Evolutionary conservation across 2,888 invertebrate genomes (phyloP).

Genomic region (Tuta absoluta): DNA sequence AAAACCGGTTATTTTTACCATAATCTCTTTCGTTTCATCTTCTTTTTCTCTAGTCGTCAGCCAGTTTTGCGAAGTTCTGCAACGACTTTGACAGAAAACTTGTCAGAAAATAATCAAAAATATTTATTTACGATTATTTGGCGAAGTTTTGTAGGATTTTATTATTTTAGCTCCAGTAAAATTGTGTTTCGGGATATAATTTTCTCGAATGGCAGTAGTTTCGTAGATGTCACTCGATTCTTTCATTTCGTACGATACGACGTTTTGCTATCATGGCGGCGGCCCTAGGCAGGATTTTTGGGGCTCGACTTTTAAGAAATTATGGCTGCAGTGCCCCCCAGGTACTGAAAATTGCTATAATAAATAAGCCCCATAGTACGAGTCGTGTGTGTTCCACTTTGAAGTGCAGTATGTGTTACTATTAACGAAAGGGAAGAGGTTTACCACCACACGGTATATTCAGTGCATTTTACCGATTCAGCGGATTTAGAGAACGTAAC

Average conservation of each 20-base stretch:
- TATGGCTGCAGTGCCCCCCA: conserved; percentile 86
- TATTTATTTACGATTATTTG: not conserved
- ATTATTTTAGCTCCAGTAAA: conserved; percentile 16
- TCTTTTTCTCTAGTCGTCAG: conserved; percentile 7
- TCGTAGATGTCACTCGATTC: conserved; percentile 63
- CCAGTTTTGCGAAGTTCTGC: conserved; percentile 10
- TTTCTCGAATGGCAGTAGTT: conserved; percentile 49
- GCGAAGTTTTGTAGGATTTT: conserved; percentile 1
- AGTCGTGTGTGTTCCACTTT: conserved; percentile 42
- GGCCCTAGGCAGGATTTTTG: conserved; percentile 92
- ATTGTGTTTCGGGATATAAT: conserved; percentile 22
- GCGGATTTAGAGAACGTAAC: conserved; percentile 38
- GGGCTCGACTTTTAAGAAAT: conserved; percentile 90
- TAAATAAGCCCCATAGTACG: conserved; percentile 44
- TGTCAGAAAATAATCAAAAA: conserved; percentile 5
- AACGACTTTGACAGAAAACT: conserved; percentile 8
- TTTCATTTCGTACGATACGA: conserved; percentile 59
- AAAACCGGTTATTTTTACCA: not conserved
- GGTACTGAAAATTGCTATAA: conserved; percentile 77
- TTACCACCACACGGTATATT: conserved; percentile 48
- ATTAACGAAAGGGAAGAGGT: conserved; percentile 44
- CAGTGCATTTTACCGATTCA: conserved; percentile 61
- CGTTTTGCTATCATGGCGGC: conserved; percentile 91
- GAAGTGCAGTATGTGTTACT: conserved; percentile 48
- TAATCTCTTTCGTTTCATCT: not conserved